Base-by-base conservation (phyloP, 1,140 invertebrate species). In the Megalopta genalis region DNA sequence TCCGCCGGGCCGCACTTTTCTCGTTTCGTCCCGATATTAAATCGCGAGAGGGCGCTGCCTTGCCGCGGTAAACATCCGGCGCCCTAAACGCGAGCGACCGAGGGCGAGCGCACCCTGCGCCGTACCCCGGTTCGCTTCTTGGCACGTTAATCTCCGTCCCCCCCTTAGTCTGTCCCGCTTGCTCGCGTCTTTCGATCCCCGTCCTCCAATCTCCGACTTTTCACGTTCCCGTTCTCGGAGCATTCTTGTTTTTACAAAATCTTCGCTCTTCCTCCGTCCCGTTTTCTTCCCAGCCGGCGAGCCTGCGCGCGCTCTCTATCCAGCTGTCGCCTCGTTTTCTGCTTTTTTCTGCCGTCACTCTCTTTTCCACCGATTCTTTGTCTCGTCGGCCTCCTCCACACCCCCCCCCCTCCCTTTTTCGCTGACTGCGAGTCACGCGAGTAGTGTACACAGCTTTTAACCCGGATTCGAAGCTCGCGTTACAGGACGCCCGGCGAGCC, bases 361-460 rank as follows among this genome's bases (percentile, higher is more conserved):
- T 21, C 63, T 21, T 42, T 21, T 23, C 57, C 42, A 37, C 64
- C 10, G 37, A 37, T 27, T 39, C 65, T 73, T 64, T 67, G 49
- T 66, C 67, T 52, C 46, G 8, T 14, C 27, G 7, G 10, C 21
- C 27, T 49, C 46, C 2, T 21, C 16, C 5, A 16, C 32, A n/a
- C 42, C 25, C 23, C 23, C 23, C 7, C 1, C 6, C n/a, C 37
- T 52, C 37, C 37, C 23, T 27, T 37, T 37, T 9, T 46, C 52
- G 3, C 14, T 23, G 25, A 54, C 39, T 42, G 42, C 54, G 62
- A 66, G 64, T 70, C 73, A 25, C 32, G 76, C 32, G 64, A 80
- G 84, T 79, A 49, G 72, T 80, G 62, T 79, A 68, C 85, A 77
- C 73, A 77, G 84, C 81, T 86, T 86, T 86, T 80, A 86, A 83